Evolutionary conservation across 1,140 invertebrate genomes (phyloP).

Genomic region (Tetragonula clypearis): DNA sequence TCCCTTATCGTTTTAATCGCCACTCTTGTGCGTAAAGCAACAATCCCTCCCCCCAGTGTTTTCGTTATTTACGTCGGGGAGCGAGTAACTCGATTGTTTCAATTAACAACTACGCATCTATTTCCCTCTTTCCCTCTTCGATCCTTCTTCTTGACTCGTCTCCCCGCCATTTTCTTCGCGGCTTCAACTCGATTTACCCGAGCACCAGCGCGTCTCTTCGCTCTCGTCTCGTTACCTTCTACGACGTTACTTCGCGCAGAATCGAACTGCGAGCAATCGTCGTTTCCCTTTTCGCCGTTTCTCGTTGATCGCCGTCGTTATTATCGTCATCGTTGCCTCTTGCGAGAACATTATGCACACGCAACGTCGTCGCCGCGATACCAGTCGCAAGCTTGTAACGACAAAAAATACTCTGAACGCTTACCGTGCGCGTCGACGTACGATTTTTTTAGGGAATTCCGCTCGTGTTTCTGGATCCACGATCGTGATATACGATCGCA

Average conservation of each 20-base stretch:
- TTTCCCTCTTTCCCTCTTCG: no score
- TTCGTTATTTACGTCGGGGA: neutral
- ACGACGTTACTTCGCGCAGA: no score
- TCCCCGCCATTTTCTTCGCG: neutral
- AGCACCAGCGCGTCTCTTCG: no score
- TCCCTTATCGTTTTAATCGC: constrained; percentile 33
- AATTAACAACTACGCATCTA: neutral
- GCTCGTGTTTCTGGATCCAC: no score
- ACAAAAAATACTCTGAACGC: constrained; percentile 35
- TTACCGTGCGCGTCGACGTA: neutral
- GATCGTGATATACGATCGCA: neutral
- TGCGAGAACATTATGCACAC: neutral
- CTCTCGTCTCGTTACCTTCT: no score
- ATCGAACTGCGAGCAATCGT: neutral
- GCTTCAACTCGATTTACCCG: neutral
- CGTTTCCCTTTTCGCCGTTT: neutral
- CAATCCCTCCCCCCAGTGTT: neutral
- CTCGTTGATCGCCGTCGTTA: neutral
- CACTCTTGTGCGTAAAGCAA: neutral
- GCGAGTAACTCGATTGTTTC: constrained; percentile 7
- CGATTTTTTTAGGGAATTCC: neutral
- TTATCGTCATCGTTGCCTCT: constrained; percentile 18
- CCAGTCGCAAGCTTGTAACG: neutral
- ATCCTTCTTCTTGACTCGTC: neutral
- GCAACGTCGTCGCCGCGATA: neutral